Conservation (phyloP, 2,113 vertebrate species). For the Casuarius casuarius region DNA sequence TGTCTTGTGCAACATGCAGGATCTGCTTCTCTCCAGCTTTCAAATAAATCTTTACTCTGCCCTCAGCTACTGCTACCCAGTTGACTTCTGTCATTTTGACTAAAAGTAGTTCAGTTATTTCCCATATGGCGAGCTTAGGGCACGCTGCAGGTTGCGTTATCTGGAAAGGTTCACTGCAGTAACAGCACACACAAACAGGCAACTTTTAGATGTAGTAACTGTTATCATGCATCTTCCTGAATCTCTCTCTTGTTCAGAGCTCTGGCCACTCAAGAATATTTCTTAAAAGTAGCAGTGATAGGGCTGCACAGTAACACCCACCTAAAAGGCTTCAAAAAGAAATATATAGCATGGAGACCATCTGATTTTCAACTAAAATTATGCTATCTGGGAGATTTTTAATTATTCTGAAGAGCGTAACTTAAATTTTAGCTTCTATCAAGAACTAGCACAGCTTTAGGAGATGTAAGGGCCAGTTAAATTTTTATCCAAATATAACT, state of each 20-base stretch:
- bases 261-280: background rate
- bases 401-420: background rate
- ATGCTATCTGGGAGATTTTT: background rate
- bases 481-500: background rate
- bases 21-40: background rate
- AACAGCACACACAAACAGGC: background rate
- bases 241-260: background rate
- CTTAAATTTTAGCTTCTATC: background rate
- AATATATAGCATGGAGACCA: background rate
- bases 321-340: background rate
- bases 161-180: background rate
- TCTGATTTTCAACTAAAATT: background rate
- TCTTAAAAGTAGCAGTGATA: background rate
- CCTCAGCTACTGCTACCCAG: background rate
- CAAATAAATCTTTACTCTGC: background rate
- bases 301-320: background rate
- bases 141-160: background rate
- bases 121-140: fast-evolving
- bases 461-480: background rate
- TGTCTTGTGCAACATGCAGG: background rate
- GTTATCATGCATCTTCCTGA: background rate
- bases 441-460: background rate
- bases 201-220: background rate
- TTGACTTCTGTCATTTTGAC: background rate
- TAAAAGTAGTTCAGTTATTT: background rate